These are phyloP conservation scores for Eulemur macaco DNA, from an alignment of 2,113 vertebrate species.

Conservation along the genomic window DNA sequence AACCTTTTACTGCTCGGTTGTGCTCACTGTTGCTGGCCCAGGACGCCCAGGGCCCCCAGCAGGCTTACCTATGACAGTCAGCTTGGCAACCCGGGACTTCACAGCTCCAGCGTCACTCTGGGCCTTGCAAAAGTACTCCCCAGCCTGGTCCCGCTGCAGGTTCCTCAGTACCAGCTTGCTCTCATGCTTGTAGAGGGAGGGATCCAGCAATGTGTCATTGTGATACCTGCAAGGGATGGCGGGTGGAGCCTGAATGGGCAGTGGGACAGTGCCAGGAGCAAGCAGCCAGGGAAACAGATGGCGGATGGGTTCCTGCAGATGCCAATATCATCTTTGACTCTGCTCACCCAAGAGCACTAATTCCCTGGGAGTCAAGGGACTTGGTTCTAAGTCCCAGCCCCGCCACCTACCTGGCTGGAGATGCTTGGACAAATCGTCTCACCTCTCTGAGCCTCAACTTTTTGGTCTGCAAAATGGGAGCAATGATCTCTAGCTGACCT, in stretches of 20 bases:
- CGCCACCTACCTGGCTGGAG: not conserved
- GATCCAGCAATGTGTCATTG: slow-evolving; percentile 90
- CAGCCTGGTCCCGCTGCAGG: slow-evolving; percentile 87
- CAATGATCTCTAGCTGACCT: not conserved
- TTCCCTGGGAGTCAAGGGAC: not conserved
- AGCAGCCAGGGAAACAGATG: not conserved
- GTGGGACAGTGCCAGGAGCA: not conserved
- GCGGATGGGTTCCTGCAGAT: not conserved
- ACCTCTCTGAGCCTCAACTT: not conserved
- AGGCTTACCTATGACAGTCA: slow-evolving; percentile 91
- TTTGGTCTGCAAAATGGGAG: not conserved
- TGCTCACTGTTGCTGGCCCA: not conserved
- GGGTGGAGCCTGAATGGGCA: not conserved
- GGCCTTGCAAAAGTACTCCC: slow-evolving; percentile 95
- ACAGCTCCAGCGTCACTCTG: slow-evolving; percentile 89
- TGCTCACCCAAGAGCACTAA: not conserved
- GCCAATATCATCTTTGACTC: not conserved
- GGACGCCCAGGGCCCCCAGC: fast-evolving
- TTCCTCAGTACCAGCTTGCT: slow-evolving; percentile 91
- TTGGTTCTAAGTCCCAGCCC: not conserved
- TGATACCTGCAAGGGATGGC: slow-evolving; percentile 90
- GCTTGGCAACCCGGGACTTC: slow-evolving; percentile 90
- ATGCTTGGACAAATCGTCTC: not conserved
- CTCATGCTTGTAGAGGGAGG: slow-evolving; percentile 85
- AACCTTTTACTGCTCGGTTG: not conserved